Evolutionary conservation across 2,888 invertebrate species (phyloP).

Genomic region (Hylaea fasciaria): DNA sequence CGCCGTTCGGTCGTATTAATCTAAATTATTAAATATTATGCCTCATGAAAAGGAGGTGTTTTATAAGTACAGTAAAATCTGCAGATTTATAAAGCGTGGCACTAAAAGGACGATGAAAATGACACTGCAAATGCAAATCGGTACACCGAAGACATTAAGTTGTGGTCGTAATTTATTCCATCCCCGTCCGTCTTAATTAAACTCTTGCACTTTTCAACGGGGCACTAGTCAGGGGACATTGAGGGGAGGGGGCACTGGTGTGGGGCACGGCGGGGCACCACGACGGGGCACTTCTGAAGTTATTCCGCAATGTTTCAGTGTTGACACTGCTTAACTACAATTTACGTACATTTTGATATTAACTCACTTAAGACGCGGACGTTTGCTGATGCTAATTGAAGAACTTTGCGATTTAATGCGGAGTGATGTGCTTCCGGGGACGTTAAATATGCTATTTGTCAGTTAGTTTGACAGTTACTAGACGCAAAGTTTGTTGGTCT

Average conservation of each 20-base stretch:
- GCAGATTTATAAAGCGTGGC: neutral
- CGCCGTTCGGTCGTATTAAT: no score
- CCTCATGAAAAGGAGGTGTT: no score
- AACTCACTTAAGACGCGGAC: conserved; percentile 31
- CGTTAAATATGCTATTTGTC: conserved; percentile 8
- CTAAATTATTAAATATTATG: no score
- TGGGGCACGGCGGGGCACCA: conserved; percentile 2
- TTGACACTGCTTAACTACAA: conserved; percentile 33
- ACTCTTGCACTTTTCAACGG: conserved; percentile 58
- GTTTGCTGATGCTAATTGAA: conserved; percentile 33
- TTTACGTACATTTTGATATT: conserved; percentile 38
- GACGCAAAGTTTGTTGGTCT: neutral
- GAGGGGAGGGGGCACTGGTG: neutral
- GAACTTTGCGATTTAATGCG: conserved; percentile 24
- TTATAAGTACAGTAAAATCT: no score
- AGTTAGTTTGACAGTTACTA: neutral
- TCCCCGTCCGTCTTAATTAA: conserved; percentile 59
- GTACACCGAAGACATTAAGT: conserved; percentile 53
- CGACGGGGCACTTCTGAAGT: neutral
- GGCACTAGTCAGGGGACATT: neutral
- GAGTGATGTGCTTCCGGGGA: conserved; percentile 6
- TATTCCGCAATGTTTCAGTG: conserved; percentile 18
- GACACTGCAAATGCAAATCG: conserved; percentile 55
- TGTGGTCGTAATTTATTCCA: conserved; percentile 58
- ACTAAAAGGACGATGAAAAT: conserved; percentile 17